A percentile compares a stretch with the other conserved stretches of the same genome.
Evolutionary conservation across 2,113 vertebrate genomes (phyloP).

Genomic region (Pelobates fuscus): DNA sequence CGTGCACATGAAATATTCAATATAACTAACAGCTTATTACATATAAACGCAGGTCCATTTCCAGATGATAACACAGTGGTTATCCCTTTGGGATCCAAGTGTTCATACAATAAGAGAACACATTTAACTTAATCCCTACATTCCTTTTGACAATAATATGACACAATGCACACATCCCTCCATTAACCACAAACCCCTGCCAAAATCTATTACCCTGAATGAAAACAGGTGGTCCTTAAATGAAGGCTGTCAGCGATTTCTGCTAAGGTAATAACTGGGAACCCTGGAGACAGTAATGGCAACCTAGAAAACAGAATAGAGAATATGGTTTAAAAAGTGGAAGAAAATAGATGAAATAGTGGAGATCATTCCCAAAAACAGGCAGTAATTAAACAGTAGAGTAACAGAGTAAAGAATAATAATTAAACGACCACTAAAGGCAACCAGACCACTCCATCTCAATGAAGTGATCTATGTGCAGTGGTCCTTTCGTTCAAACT

Average conservation of each 20-base stretch:
- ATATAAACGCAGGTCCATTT: slow-evolving; percentile 8
- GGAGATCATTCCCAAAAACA: too few species aligned
- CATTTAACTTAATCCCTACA: slow-evolving; percentile 15
- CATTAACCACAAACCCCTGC: not conserved
- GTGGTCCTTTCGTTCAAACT: too few species aligned
- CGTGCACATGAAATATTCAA: not conserved
- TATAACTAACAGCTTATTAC: not conserved
- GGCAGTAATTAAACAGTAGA: too few species aligned
- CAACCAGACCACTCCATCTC: too few species aligned
- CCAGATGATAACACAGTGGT: not conserved
- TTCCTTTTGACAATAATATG: not conserved
- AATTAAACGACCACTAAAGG: too few species aligned
- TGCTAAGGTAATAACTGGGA: not conserved
- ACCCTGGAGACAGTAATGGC: not conserved
- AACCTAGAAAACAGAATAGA: not conserved
- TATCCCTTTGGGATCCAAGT: slow-evolving; percentile 5
- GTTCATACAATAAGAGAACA: slow-evolving; percentile 1
- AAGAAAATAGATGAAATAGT: too few species aligned
- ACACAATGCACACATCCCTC: slow-evolving; percentile 4
- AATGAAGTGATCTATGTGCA: too few species aligned
- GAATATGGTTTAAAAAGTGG: too few species aligned
- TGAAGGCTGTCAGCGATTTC: not conserved
- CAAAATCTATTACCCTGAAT: not conserved
- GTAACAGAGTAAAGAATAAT: too few species aligned
- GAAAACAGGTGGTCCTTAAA: too few species aligned